These are phyloP conservation scores for Paguma larvata DNA, from an alignment of 2,797 vertebrate genomes.

Conservation along the genomic window DNA sequence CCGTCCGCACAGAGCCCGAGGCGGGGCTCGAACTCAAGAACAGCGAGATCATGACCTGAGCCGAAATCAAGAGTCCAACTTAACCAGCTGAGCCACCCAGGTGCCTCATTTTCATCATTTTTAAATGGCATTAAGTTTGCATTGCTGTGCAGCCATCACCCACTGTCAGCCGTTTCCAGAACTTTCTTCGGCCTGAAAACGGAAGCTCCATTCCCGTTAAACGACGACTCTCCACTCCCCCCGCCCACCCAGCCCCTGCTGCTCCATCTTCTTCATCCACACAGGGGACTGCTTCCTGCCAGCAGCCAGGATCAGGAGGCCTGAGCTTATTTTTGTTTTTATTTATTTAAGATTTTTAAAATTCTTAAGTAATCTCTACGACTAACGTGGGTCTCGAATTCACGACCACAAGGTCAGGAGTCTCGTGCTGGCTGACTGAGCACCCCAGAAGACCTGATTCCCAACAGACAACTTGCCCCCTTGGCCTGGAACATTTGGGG, in stretches of 20 bases:
- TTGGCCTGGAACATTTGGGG: not conserved
- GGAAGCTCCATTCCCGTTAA: not conserved
- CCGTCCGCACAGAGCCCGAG: too few species aligned
- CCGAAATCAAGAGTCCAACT: too few species aligned
- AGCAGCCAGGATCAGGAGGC: not conserved
- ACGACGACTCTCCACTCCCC: not conserved
- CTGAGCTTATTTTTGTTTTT: too few species aligned
- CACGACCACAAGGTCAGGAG: not conserved
- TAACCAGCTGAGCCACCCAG: too few species aligned
- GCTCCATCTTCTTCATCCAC: not conserved
- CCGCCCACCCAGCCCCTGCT: not conserved
- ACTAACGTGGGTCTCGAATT: not conserved
- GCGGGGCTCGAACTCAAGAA: too few species aligned
- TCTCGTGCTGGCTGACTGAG: not conserved
- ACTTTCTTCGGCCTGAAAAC: not conserved
- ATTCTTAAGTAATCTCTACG: too few species aligned
- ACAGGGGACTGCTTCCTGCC: not conserved
- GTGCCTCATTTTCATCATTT: not conserved
- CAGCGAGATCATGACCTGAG: too few species aligned
- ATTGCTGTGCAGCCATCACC: not conserved
- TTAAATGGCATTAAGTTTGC: not conserved
- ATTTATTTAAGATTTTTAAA: too few species aligned
- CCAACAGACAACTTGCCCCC: not conserved
- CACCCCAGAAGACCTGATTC: not conserved
- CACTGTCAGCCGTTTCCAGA: too few species aligned